Conservation (phyloP, 2,888 invertebrate genomes). For the Hymenopus coronatus region DNA sequence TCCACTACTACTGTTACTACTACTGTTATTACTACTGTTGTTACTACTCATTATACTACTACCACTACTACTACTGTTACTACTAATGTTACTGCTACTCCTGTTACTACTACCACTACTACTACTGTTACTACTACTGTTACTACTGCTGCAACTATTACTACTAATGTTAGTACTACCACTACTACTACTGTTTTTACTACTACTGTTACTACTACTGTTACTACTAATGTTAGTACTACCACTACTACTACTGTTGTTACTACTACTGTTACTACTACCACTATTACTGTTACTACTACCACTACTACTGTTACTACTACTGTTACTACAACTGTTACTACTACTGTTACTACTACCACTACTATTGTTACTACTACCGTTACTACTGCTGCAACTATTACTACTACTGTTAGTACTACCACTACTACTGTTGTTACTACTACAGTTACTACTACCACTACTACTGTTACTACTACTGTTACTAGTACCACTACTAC, state of each 20-base stretch:
- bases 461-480: neutral
- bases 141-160: neutral
- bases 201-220: too few species aligned
- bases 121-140: neutral
- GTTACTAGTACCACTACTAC: neutral
- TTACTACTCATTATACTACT: neutral
- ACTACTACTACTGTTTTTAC: too few species aligned
- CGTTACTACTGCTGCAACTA: neutral
- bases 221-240: neutral
- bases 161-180: neutral
- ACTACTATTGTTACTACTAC: neutral
- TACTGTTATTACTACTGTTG: neutral
- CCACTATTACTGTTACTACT: neutral
- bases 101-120: too few species aligned
- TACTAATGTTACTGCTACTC: neutral
- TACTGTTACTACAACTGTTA: neutral
- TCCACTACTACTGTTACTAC: neutral
- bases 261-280: neutral
- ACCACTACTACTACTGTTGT: neutral
- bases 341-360: neutral
- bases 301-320: neutral
- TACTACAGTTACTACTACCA: neutral
- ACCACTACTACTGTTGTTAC: neutral
- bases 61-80: neutral
- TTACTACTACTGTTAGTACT: too few species aligned